Conservation (phyloP, 2,797 vertebrate species). For the Natrix natrix region DNA sequence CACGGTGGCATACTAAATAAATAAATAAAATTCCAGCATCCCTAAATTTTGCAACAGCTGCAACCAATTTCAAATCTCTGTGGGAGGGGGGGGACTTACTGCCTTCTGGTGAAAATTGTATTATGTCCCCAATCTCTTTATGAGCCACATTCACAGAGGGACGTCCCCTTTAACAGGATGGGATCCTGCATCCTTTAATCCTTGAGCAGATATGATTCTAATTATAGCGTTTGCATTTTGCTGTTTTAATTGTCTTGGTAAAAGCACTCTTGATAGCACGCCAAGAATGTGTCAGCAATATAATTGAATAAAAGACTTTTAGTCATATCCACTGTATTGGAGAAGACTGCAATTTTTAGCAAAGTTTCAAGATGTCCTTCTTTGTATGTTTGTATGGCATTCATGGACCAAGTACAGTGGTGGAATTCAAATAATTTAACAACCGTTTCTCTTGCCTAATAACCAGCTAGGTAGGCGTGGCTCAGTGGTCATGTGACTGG, state of each 20-base stretch:
- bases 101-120: background rate
- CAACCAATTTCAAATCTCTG: constrained; percentile 51
- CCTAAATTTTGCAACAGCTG: constrained; percentile 33
- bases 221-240: constrained; percentile 73
- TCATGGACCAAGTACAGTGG: too few species aligned
- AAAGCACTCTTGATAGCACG: constrained; percentile 70
- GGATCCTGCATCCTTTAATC: constrained; percentile 66
- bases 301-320: constrained; percentile 67
- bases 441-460: too few species aligned
- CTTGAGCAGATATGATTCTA: constrained; percentile 73
- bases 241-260: constrained; percentile 75
- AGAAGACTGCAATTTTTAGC: constrained; percentile 67
- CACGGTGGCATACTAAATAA: background rate
- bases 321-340: constrained; percentile 64
- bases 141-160: constrained; percentile 52
- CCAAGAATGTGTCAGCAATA: constrained; percentile 72
- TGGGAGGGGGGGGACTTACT: too few species aligned
- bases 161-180: constrained; percentile 46
- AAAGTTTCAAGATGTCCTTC: constrained; percentile 64
- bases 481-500: too few species aligned
- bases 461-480: too few species aligned
- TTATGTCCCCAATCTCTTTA: constrained; percentile 54
- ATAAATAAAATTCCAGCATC: constrained; percentile 17
- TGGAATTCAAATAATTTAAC: too few species aligned
- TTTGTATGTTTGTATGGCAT: constrained; percentile 39